phyloP scores from a whole-genome alignment of 2,797 vertebrate genomes.

The Naso thynnoides region DNA sequence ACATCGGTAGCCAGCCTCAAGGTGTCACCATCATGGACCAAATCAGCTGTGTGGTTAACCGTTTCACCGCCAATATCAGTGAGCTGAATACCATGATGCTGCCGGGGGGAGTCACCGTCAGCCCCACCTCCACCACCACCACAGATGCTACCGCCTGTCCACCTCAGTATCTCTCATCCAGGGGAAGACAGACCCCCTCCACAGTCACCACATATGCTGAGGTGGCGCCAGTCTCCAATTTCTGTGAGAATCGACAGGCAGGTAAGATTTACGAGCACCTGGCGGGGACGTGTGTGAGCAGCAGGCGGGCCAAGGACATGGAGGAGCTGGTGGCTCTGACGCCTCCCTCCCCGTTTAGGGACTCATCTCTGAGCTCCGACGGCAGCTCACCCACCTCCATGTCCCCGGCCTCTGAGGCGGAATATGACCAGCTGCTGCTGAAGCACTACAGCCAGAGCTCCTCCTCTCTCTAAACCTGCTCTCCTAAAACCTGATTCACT shows the following conservation, averaged over 20 bases:
- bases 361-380: conserved; percentile 93
- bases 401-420: conserved; percentile 92
- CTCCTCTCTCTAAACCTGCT: conserved; percentile 91
- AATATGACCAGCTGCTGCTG: conserved; percentile 94
- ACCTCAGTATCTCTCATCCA: conserved; percentile 85
- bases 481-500: neutral
- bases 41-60: conserved; percentile 96
- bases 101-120: conserved; percentile 82
- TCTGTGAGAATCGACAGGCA: conserved; percentile 72
- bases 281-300: conserved; percentile 83
- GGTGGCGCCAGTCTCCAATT: conserved; percentile 88
- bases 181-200: conserved; percentile 87
- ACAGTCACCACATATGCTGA: conserved; percentile 93
- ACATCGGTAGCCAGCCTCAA: conserved; percentile 87
- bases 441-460: conserved; percentile 98
- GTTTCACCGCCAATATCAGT: conserved; percentile 97
- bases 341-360: conserved; percentile 97
- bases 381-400: conserved; percentile 90
- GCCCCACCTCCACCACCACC: conserved; percentile 27
- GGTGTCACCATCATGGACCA: conserved; percentile 96
- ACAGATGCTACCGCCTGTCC: conserved; percentile 75
- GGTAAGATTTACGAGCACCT: conserved; percentile 76
- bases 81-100: conserved; percentile 99
- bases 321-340: conserved; percentile 93
- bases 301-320: conserved; percentile 85